Base-by-base conservation (phyloP, 2,888 invertebrate genomes). In the Apoda limacodes region DNA sequence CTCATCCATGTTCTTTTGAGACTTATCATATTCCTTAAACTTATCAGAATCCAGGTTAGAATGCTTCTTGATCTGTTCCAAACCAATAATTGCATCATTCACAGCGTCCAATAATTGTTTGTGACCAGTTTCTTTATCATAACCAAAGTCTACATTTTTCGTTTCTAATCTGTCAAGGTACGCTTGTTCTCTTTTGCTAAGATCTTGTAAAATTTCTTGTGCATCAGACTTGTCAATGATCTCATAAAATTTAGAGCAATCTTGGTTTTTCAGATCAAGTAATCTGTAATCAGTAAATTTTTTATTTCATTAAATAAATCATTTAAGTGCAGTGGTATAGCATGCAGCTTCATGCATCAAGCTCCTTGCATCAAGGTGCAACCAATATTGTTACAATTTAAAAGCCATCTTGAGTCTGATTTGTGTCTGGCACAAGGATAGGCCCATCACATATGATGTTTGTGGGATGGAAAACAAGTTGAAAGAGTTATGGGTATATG, bases 81-180 rank as follows among this genome's bases (percentile, higher is more conserved):
- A 40, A 0, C 74, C 74, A 0, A 65, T 57, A 0, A 76, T 60
- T 1, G 78, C 70, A 23, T 80, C 75, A 1, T 60, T 66, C 0
- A 82, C 71, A 0, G 76, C 74, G 1, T 78, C 70, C 2, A 78
- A 26, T 0, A 82, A 37, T 30, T 78, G 68, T 24, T 64, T 56
- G 30, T 75, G 75, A 0, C 78, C 76, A 0, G 55, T 59, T 0
- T 55, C 51, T 13, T 69, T 60, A 12, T 62, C 43, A 28, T 62
- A 75, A 1, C 80, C 81, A 27, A 80, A 68, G 15, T 78, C 70
- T 0, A 81, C 54, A 6, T 75, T 70, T 31, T 63, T 69, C 0
- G 65, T 59, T 13, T 65, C 53, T 1, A 81, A 43, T 28, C 56
- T 66, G 37, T 81, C 61, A 0, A 80, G 46, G 22, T 50, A 58